phyloP scores from a whole-genome alignment of 2,888 invertebrate species.

The Platynereis dumerilii region DNA sequence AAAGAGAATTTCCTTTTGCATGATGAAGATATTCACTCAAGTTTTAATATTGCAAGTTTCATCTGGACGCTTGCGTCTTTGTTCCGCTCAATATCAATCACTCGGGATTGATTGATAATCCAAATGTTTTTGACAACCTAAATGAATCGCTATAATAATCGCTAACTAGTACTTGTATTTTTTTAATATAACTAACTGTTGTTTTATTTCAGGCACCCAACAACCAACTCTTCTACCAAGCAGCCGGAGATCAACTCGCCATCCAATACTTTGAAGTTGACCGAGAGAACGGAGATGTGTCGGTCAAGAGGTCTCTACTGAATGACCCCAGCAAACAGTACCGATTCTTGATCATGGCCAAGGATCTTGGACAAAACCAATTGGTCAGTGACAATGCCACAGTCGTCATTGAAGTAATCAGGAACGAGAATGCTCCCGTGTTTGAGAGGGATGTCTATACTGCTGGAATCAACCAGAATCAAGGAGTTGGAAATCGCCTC shows the following conservation, averaged over 20 bases:
- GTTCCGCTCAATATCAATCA: no score
- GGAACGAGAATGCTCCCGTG: slow-evolving; percentile 47
- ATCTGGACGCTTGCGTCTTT: no score
- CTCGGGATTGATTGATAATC: no score
- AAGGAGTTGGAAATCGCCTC: slow-evolving; percentile 41
- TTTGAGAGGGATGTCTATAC: slow-evolving; percentile 37
- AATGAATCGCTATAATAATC: no score
- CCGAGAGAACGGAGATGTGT: slow-evolving; percentile 41
- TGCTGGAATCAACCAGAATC: slow-evolving; percentile 36
- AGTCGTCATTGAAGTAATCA: slow-evolving; percentile 46
- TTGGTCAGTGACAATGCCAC: slow-evolving; percentile 34
- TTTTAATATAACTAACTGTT: slow-evolving; percentile 29
- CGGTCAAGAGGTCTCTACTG: slow-evolving; percentile 38
- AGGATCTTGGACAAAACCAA: slow-evolving; percentile 31
- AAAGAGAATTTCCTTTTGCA: no score
- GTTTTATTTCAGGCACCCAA: slow-evolving; percentile 42
- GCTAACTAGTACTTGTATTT: background rate
- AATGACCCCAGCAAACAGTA: slow-evolving; percentile 39
- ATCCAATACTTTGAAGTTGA: slow-evolving; percentile 47
- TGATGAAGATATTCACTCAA: no score
- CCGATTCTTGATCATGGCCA: slow-evolving; percentile 32
- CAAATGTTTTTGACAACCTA: no score
- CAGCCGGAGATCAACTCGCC: slow-evolving; percentile 41
- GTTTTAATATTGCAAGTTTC: no score
- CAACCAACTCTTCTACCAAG: slow-evolving; percentile 45